Evolutionary conservation across 2,113 vertebrate species (phyloP), one percentile per base, ranked within the genome.

Genomic region (Pandion haliaetus): DNA sequence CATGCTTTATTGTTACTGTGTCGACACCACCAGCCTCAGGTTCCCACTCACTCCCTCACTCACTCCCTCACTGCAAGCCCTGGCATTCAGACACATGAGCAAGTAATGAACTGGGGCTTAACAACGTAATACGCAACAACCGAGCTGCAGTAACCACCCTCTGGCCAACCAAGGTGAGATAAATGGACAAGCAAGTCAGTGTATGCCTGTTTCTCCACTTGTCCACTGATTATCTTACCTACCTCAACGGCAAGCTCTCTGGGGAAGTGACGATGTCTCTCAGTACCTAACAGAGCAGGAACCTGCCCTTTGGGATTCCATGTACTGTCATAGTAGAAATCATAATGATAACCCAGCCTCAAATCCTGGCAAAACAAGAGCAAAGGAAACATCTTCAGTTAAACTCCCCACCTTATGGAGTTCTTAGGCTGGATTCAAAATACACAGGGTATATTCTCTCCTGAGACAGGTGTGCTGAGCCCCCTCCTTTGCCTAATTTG

Each of bases 61-160:
- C 32, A 3, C 12, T 58, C 62, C 58, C 58, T 69, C 16, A 3
- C 57, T 80, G 54, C 52, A 59, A 54, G 76, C 26, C 44, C 40
- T 78, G 45, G 21, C 52, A 34, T 26, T 65, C 62, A 86, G 45
- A 18, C 16, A 49, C 0, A 1, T 7, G 14, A 76, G 50, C 50
- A 47, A 65, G 21, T 26, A 4, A 66, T 32, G 50, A 87, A 14
- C 24, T 36, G 47, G 26, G 44, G 26, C 18, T 76, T 62, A 36
- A 49, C 50, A 66, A n/a, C 2, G 9, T 0, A 26, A 58, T 0
- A 1, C 59, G n/a, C 59, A 84, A 57, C 23, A 70, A 52, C 72
- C 25, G 67, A 91, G 38, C 44, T 63, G 84, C 40, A 90, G 70
- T 61, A 54, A 78, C 10, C 59, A 50, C 45, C 17, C 44, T 55